phyloP scores from a whole-genome alignment of 2,113 vertebrate genomes.

The Lampris megalopsis region DNA sequence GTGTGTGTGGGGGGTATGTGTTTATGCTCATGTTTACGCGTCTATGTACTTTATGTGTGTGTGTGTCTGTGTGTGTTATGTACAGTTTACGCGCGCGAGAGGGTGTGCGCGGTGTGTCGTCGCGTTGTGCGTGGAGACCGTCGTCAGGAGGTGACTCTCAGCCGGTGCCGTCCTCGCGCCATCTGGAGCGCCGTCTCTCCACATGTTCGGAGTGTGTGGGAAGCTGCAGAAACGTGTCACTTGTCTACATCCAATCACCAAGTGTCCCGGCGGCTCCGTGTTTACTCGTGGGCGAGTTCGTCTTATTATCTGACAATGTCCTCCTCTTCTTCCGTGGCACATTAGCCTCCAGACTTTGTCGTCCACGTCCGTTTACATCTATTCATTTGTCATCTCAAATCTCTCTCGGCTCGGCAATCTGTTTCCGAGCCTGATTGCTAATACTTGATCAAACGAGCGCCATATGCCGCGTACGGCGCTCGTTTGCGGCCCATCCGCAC shows the following conservation, averaged over 20 bases:
- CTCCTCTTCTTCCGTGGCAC: constrained; percentile 42
- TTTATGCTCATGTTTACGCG: no score
- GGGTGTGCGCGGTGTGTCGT: background rate
- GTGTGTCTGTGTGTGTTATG: background rate
- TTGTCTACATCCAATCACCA: constrained; percentile 68
- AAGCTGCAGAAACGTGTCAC: constrained; percentile 62
- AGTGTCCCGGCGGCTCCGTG: constrained; percentile 62
- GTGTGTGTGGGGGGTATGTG: no score
- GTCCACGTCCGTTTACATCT: constrained; percentile 56
- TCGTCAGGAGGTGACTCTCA: constrained; percentile 61
- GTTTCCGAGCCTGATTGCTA: constrained; percentile 25
- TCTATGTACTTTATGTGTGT: constrained; percentile 49
- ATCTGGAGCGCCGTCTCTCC: constrained; percentile 69
- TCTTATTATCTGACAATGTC: constrained; percentile 57
- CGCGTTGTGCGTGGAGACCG: constrained; percentile 32
- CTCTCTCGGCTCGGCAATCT: constrained; percentile 42
- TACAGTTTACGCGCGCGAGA: constrained; percentile 9
- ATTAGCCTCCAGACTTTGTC: constrained; percentile 50
- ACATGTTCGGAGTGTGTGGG: constrained; percentile 73
- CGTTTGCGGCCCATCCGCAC: no score
- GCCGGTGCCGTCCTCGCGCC: constrained; percentile 59
- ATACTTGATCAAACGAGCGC: constrained; percentile 49
- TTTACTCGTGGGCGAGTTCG: constrained; percentile 59
- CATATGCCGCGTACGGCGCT: constrained; percentile 35
- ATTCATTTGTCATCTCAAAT: constrained; percentile 62